Conservation (phyloP, 2,113 vertebrate genomes). For the Ailurus styani region DNA sequence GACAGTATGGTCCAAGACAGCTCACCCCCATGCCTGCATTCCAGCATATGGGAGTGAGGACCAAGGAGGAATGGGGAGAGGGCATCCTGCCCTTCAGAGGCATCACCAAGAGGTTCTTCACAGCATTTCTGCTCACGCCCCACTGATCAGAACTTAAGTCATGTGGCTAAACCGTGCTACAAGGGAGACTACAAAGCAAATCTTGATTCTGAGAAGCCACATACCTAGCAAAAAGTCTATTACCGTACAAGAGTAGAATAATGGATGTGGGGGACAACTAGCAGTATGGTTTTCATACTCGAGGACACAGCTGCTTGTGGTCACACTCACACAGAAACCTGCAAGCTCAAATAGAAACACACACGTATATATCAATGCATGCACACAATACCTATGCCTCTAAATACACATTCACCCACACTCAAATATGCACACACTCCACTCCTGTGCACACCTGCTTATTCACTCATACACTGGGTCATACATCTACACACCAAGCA, state of each 20-base stretch:
- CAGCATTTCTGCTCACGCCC: not conserved
- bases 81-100: not conserved
- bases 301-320: not conserved
- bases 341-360: not conserved
- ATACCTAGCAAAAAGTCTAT: not conserved
- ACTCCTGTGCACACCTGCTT: not conserved
- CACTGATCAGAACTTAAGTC: not conserved
- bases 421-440: not conserved
- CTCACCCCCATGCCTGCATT: not conserved
- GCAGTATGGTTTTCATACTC: not conserved
- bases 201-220: not conserved
- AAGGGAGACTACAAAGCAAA: not conserved
- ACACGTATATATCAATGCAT: not conserved
- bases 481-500: not conserved
- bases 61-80: not conserved
- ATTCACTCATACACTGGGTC: not conserved
- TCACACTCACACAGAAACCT: not conserved
- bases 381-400: not conserved
- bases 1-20: fast-evolving
- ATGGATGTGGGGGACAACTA: not conserved
- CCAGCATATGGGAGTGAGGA: fast-evolving
- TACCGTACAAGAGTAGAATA: not conserved
- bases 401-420: not conserved
- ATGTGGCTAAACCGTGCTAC: not conserved
- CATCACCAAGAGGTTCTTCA: not conserved